Conservation (phyloP, 2,888 invertebrate genomes). For the Drepanosiphum platanoidis region DNA sequence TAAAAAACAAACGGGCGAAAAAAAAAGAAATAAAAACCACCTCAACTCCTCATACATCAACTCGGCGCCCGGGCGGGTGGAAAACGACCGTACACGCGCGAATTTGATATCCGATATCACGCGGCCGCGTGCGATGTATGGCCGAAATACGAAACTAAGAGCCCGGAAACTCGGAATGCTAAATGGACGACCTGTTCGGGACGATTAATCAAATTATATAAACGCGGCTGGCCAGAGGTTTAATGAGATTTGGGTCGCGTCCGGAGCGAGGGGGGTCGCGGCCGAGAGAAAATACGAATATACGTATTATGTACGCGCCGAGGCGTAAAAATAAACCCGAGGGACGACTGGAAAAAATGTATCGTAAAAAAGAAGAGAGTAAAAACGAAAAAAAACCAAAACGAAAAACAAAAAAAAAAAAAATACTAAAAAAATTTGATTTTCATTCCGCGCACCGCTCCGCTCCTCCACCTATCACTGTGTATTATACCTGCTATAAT, state of each 20-base stretch:
- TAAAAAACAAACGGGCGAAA: no score
- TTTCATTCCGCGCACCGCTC: conserved; percentile 7
- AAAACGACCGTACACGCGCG: no score
- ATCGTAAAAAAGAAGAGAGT: no score
- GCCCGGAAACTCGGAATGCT: conserved; percentile 5
- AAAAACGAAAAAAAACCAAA: no score
- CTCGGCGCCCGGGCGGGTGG: not conserved
- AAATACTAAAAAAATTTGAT: conserved; percentile 45
- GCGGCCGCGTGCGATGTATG: not conserved
- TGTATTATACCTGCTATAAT: no score
- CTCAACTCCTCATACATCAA: no score
- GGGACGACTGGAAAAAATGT: conserved; percentile 16
- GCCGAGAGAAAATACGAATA: not conserved
- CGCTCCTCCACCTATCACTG: not conserved
- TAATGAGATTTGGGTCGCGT: conserved; percentile 29
- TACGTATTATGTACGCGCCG: not conserved
- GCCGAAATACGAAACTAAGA: conserved; percentile 16
- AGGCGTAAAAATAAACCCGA: not conserved
- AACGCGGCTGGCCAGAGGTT: not conserved
- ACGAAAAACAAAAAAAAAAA: no score
- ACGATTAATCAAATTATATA: conserved; percentile 36
- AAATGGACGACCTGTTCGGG: conserved; percentile 30
- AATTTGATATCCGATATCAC: not conserved
- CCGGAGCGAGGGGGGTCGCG: not conserved
- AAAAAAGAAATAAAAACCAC: no score